Percentiles rank a stretch among this genome's conserved stretches.
Evolutionary conservation across 2,888 invertebrate genomes (phyloP).

Genomic region (Dascillus cervinus): DNA sequence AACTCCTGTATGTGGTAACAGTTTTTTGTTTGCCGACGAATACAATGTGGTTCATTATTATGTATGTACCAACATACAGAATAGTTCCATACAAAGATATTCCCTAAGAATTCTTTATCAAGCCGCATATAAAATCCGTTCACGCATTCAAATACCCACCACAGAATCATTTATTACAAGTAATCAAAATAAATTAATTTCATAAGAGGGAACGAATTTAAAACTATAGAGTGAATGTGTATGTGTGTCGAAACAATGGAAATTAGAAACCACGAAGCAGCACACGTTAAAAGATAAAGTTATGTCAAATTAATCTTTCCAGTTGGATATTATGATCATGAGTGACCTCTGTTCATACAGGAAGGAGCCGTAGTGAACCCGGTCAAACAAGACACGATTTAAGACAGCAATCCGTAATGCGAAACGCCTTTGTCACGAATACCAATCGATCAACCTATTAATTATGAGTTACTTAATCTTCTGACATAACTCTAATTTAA

Average conservation of each 20-base stretch:
- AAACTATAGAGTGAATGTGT: no score
- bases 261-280: constrained; percentile 9
- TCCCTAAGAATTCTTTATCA: no score
- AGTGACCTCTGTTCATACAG: constrained; percentile 23
- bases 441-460: constrained; percentile 34
- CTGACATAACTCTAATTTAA: constrained; percentile 34
- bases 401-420: constrained; percentile 17
- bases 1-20: no score
- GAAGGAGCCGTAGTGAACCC: constrained; percentile 25
- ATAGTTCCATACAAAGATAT: no score
- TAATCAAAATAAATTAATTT: no score
- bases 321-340: constrained; percentile 15
- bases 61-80: no score
- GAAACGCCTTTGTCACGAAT: constrained; percentile 25
- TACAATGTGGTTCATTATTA: no score
- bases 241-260: constrained; percentile 15
- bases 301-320: constrained; percentile 21
- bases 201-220: no score
- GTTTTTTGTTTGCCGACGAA: no score
- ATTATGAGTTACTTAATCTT: constrained; percentile 34
- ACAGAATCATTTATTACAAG: no score
- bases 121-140: no score
- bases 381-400: constrained; percentile 24
- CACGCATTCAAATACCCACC: no score
- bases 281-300: constrained; percentile 13